These are phyloP conservation scores for Eurystomus glaucurus DNA, from an alignment of 2,797 vertebrate species.

Conservation along the genomic window DNA sequence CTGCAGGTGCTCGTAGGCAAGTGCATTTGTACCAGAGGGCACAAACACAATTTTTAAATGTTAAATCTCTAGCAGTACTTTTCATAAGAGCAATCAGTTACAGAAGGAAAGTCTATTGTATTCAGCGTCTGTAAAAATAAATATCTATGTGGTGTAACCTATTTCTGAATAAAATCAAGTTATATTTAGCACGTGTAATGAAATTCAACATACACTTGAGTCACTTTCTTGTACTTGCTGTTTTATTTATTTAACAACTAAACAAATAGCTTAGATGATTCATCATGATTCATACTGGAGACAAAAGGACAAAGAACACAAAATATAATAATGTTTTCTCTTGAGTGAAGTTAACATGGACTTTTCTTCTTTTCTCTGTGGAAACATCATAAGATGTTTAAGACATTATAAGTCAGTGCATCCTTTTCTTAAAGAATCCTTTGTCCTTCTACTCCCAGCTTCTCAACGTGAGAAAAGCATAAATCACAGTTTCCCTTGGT, in stretches of 20 bases:
- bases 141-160: neutral
- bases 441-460: constrained; percentile 33
- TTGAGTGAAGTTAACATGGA: constrained; percentile 16
- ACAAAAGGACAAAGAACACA: constrained; percentile 36
- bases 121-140: constrained; percentile 20
- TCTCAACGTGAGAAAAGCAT: neutral
- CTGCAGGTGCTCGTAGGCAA: neutral
- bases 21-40: neutral
- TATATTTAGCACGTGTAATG: constrained; percentile 27
- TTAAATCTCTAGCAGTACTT: neutral
- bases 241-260: constrained; percentile 75
- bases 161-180: constrained; percentile 37
- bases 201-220: constrained; percentile 9
- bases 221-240: constrained; percentile 10
- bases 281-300: constrained; percentile 65
- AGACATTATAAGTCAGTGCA: constrained; percentile 43
- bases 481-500: constrained; percentile 33
- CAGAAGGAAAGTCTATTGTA: neutral
- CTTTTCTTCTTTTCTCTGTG: constrained; percentile 31
- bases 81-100: constrained; percentile 28
- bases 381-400: constrained; percentile 28
- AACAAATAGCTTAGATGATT: constrained; percentile 68
- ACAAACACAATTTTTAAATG: constrained; percentile 2
- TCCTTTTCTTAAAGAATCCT: constrained; percentile 4
- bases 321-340: constrained; percentile 55